Base-by-base conservation (phyloP, 2,888 invertebrate species). In the Tricholauxania praeusta region DNA sequence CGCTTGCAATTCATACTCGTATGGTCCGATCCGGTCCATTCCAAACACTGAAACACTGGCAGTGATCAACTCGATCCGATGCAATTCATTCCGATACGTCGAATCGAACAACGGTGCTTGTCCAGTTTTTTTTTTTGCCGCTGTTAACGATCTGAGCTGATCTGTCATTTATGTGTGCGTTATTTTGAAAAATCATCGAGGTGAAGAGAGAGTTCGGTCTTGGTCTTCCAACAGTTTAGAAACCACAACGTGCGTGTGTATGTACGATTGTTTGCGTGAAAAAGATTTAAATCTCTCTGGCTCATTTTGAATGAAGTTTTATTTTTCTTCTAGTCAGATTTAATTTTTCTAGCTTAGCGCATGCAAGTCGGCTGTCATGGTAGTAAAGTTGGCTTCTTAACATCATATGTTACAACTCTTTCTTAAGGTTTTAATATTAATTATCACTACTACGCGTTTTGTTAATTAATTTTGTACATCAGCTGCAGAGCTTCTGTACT, bases 391-490 rank as follows among this genome's bases (percentile, higher is more conserved):
- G 66, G 17, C n/a, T 65, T 52, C 19, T 65, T 39, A 32, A n/a
- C 17, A 12, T 51, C 28, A 39, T 48, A 19, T 48, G 49, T 17
- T 65, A 39, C 39, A 39, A 39, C 65, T 67, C 55, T 49, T 60
- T 72, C 70, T 49, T 72, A 32, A 49, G 49, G 28, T 55, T 70
- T 66, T 55, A 49, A 63, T 62, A 69, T 72, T 72, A 72, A 74
- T 74, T 70, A 74, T 60, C 69, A 74, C 62, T 62, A 10, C 39
- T 39, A 53, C 72, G 39, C 67, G 71, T 67, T 72, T 71, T 75
- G 70, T 72, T 75, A 75, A 75, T 75, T 75, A 72, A 71, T 72
- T 70, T 72, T 75, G 48, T 72, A 64, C 39, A 63, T n/a, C 51
- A 55, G 14, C 28, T 14, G 19, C n/a, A 28, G 6, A 71, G 71